Conservation (phyloP, 2,797 vertebrate species). For the Sarcophilus harrisii region DNA sequence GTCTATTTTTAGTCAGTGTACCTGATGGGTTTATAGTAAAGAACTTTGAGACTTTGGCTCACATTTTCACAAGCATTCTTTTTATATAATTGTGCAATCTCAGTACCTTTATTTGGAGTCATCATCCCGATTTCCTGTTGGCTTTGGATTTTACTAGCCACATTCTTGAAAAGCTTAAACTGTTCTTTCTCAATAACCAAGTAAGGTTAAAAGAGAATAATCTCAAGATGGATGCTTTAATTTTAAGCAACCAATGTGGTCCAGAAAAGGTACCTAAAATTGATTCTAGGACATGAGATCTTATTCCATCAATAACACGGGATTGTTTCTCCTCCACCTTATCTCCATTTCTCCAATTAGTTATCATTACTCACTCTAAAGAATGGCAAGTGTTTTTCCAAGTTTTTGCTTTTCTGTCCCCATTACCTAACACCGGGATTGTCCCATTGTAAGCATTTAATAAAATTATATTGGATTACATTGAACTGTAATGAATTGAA, state of each 20-base stretch:
- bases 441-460: background rate
- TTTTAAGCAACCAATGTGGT: background rate
- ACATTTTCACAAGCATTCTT: background rate
- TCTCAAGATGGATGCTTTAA: background rate
- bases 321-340: background rate
- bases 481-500: background rate
- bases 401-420: background rate
- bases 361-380: too few relatives aligned
- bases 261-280: background rate
- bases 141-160: background rate
- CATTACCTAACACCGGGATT: background rate
- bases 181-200: background rate
- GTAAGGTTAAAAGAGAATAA: background rate
- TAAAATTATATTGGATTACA: background rate
- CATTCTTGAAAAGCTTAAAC: background rate
- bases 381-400: background rate
- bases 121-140: background rate
- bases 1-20: background rate
- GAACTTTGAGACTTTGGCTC: too few relatives aligned
- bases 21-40: background rate
- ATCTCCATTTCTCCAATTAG: background rate
- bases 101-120: background rate
- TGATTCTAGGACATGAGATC: background rate
- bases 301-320: background rate
- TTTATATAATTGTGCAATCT: background rate